These are phyloP conservation scores for Anguilla obscura DNA, from an alignment of 2,797 vertebrate species.

Conservation along the genomic window DNA sequence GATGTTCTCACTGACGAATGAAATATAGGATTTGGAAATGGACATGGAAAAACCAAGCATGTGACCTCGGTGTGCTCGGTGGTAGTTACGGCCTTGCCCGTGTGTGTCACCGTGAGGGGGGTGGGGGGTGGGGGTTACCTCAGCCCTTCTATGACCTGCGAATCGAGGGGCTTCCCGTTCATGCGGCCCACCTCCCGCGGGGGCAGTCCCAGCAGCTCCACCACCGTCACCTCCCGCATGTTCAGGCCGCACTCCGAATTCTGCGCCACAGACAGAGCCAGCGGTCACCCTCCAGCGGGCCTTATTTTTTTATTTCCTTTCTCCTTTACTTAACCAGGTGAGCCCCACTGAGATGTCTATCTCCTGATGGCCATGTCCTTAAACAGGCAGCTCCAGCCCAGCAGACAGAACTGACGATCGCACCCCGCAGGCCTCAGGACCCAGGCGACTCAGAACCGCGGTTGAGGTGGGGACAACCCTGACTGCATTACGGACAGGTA, in stretches of 20 bases:
- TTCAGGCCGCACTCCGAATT: slow-evolving; percentile 86
- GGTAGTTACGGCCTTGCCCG: too few species aligned
- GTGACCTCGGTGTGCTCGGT: too few species aligned
- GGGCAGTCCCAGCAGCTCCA: slow-evolving; percentile 86
- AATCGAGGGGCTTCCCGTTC: slow-evolving; percentile 75
- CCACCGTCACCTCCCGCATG: slow-evolving; percentile 80
- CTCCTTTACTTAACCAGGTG: too few species aligned
- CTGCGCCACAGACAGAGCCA: slow-evolving; percentile 58
- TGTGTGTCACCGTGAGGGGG: background rate
- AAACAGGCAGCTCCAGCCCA: background rate
- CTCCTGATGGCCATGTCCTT: too few species aligned
- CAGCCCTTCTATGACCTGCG: slow-evolving; percentile 83
- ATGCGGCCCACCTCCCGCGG: slow-evolving; percentile 86
- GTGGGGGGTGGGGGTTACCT: slow-evolving; percentile 69
- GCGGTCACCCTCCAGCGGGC: background rate
- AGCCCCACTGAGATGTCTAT: too few species aligned
- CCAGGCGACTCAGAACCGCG: too few species aligned
- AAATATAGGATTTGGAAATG: too few species aligned
- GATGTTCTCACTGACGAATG: too few species aligned
- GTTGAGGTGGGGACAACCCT: background rate
- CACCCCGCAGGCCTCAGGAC: background rate
- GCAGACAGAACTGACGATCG: background rate
- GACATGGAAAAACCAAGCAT: too few species aligned
- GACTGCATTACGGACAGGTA: background rate
- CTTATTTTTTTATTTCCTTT: background rate